A percentile compares a stretch with the other conserved stretches of the same genome.
Conservation (phyloP, 2,797 vertebrate genomes). For the Diceros bicornis region DNA sequence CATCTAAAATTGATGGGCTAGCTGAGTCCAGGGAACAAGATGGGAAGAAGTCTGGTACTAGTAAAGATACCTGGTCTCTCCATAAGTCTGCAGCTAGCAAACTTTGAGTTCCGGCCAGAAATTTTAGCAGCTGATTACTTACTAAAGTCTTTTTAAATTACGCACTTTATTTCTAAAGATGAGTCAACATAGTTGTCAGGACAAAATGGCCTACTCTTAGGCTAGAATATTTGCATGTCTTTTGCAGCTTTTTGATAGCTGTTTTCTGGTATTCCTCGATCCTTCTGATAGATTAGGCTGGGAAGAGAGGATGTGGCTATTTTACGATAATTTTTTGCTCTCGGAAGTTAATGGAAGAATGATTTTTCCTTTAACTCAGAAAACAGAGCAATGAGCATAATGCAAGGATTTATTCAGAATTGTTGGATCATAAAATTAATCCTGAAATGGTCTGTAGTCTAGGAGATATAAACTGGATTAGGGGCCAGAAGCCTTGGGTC, state of each 20-base stretch:
- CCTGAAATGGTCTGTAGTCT: background rate
- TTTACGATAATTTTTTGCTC: conserved; percentile 29
- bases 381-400: background rate
- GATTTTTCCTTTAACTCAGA: background rate
- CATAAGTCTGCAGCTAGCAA: conserved; percentile 17
- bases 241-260: background rate
- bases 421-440: conserved; percentile 47
- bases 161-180: conserved; percentile 8
- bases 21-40: background rate
- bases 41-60: background rate
- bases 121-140: conserved; percentile 22
- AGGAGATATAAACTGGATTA: background rate
- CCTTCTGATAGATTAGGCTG: conserved; percentile 43
- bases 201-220: background rate
- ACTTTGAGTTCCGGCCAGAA: background rate
- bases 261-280: conserved; percentile 8
- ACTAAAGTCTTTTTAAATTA: conserved; percentile 43
- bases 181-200: background rate
- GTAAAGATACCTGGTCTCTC: background rate
- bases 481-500: background rate
- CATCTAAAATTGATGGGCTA: conserved; percentile 32
- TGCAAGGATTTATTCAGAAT: conserved; percentile 37
- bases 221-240: background rate
- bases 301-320: background rate
- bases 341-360: conserved; percentile 24